phyloP scores from a whole-genome alignment of 1,140 invertebrate genomes.

The Nylanderia fulva region DNA sequence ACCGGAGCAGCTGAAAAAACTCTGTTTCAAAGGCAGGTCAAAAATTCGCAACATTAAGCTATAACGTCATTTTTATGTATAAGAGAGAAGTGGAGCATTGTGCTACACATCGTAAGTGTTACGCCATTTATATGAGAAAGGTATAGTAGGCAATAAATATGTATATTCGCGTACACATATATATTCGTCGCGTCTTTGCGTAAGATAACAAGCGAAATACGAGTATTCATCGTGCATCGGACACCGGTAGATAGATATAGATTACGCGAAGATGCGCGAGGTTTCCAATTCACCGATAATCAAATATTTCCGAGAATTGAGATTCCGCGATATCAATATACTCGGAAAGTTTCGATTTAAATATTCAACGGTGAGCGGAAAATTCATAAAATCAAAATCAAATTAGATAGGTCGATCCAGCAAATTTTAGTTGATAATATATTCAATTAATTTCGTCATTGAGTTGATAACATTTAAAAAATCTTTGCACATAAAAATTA shows the following conservation, averaged over 20 bases:
- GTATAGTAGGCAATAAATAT: background rate
- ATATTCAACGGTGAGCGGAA: too few species aligned
- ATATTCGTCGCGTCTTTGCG: background rate
- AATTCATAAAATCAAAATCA: too few species aligned
- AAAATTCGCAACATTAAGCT: background rate
- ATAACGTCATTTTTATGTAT: background rate
- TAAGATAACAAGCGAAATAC: constrained; percentile 30
- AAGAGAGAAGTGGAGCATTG: background rate
- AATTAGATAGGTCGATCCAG: too few species aligned
- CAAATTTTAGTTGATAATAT: too few species aligned
- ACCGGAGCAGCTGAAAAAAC: background rate
- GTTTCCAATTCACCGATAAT: background rate
- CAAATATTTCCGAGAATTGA: background rate
- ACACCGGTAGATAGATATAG: too few species aligned
- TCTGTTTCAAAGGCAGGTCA: background rate
- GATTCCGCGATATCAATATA: background rate
- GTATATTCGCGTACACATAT: background rate
- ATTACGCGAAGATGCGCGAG: background rate
- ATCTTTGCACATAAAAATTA: too few species aligned
- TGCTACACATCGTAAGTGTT: background rate
- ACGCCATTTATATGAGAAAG: background rate
- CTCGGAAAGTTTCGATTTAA: background rate
- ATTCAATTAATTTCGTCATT: too few species aligned
- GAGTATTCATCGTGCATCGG: background rate
- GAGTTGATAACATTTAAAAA: too few species aligned